Base-by-base conservation (phyloP, 2,888 invertebrate species). In the Pyrrhosoma nymphula region DNA sequence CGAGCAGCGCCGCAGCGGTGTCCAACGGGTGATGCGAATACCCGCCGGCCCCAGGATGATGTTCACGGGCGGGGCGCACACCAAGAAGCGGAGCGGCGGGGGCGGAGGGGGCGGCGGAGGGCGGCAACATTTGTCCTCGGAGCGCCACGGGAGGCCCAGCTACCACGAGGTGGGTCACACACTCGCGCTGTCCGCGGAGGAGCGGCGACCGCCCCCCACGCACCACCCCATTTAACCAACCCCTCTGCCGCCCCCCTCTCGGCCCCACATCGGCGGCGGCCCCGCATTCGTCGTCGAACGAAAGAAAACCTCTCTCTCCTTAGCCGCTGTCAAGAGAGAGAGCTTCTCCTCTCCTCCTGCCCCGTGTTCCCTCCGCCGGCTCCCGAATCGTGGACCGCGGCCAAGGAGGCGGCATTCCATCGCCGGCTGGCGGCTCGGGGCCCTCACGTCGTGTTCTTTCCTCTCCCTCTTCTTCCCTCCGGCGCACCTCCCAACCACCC, bases 21-120 rank as follows among this genome's bases (percentile, higher is more conserved):
- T 26, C 55, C 69, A 63, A 93, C 88, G 91, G 95, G 95, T 95
- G 95, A 96, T 96, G 96, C 95, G 95, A 96, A 96, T 96, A 95
- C 95, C 95, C 95, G 95, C 95, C 96, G 95, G 63, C 63, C 69
- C 95, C 95, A 97, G 97, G 96, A 98, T 98, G 98, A 98, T 98
- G 98, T 98, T 98, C 97, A 98, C 98, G 96, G 98, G 98, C 96
- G 97, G 98, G 96, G 98, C 98, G 95, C 97, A 97, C 96, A 97
- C 98, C 96, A 98, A 97, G 96, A 97, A 97, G 96, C 96, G 97
- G 96, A 97, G 97, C 96, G 97, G 96, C 91, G 96, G 96, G 96
- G 96, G 95, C 14, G 75, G 75, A 69, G 69, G 69, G 26, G 26
- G 96, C 96, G 97, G 95, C 96, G 96, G 96, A 96, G 96, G 95